Evolutionary conservation across 1,140 invertebrate species (phyloP).

Genomic region (Himalopsyche phryganea): DNA sequence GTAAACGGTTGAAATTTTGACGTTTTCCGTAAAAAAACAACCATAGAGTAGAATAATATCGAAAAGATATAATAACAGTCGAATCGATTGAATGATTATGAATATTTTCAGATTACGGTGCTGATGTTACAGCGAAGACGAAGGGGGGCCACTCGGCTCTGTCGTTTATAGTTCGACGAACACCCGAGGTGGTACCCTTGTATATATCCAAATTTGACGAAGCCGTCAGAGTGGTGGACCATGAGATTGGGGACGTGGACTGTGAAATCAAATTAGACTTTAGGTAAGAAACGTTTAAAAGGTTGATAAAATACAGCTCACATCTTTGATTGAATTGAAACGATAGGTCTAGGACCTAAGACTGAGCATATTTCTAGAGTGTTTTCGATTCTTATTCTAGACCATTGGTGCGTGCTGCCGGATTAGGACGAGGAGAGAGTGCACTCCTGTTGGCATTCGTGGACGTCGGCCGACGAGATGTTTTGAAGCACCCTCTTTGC

Average conservation of each 20-base stretch:
- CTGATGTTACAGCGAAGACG: constrained; percentile 75
- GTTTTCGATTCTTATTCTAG: background rate
- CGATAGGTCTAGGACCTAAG: too few species aligned
- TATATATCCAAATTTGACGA: constrained; percentile 71
- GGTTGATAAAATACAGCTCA: too few species aligned
- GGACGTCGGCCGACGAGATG: constrained; percentile 69
- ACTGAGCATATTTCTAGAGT: background rate
- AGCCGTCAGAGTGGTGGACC: constrained; percentile 72
- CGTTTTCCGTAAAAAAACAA: too few species aligned
- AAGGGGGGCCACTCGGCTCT: constrained; percentile 76
- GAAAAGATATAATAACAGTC: too few species aligned
- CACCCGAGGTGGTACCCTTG: constrained; percentile 71
- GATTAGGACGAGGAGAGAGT: constrained; percentile 63
- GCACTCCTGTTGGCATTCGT: constrained; percentile 71
- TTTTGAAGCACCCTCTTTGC: constrained; percentile 75
- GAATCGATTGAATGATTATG: too few species aligned
- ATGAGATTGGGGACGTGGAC: constrained; percentile 78
- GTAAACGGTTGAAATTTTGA: too few species aligned
- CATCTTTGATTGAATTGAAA: too few species aligned
- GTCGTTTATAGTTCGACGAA: constrained; percentile 75
- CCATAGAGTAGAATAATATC: too few species aligned
- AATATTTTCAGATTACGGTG: constrained; percentile 66
- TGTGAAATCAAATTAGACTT: constrained; percentile 63
- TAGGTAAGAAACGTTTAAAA: too few species aligned
- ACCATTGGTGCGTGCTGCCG: constrained; percentile 42